Evolutionary conservation across 2,888 invertebrate species (phyloP), one percentile per base, ranked within the genome.

Genomic region (Acheta domesticus): DNA sequence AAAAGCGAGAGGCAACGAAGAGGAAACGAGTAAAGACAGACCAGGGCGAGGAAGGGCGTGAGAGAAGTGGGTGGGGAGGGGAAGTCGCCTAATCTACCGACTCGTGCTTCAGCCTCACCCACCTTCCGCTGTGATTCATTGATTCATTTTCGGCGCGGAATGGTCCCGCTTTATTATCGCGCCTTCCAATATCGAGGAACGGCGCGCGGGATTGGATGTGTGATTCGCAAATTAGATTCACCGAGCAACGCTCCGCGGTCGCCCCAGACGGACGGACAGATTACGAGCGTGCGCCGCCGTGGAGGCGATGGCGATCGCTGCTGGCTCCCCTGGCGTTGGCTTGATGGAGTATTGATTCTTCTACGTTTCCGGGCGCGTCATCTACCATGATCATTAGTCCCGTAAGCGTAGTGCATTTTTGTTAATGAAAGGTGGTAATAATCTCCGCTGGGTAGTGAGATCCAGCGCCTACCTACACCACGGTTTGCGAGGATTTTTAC

Each of bases 111-210:
- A 23, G 23, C 23, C 23, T 23, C 36, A 36, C 8, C 62, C 62
- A n/a, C 62, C 62, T 62, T 23, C 8, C 62, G 62, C 14, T 48
- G 75, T 80, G 80, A 80, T 79, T 79, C 79, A 79, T 79, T 77
- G 77, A 79, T 80, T 80, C 80, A 80, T 80, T 80, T 80, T 78
- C 77, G 23, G 62, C 77, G 80, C 80, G 77, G 77, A 80, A 80
- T 80, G 77, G 80, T 73, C n/a, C 21, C 80, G 74, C 80, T 80
- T 73, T 75, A 80, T 80, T 79, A 77, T 77, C 77, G 14, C 62
- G 62, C 62, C n/a, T 62, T 62, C 62, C 62, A 62, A 62, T 62
- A 62, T 62, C 62, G 62, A 14, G 62, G 62, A 62, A 16, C 14
- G 62, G 62, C n/a, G 62, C n/a, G 62, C 62, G 62, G 62, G 62